Conservation (phyloP, 2,888 invertebrate species). For the Rhabditoides inermis region DNA sequence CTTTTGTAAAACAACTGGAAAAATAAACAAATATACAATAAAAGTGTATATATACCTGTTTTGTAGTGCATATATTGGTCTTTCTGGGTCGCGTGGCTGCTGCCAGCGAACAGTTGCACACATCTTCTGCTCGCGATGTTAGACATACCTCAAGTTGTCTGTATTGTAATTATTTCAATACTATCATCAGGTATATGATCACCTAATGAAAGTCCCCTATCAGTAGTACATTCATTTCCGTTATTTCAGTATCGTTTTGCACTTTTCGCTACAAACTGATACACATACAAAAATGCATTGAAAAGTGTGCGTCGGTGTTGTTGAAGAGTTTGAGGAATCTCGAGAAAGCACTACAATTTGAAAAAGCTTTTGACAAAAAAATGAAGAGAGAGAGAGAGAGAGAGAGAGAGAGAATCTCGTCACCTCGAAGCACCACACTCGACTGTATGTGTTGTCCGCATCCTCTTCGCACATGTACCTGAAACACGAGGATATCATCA, state of each 20-base stretch:
- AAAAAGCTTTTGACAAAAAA: too few relatives aligned
- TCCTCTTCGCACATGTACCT: constrained; percentile 29
- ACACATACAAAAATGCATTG: too few relatives aligned
- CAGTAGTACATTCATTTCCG: too few relatives aligned
- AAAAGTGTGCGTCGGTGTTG: neutral
- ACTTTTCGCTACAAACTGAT: too few relatives aligned
- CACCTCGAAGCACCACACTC: constrained; percentile 43
- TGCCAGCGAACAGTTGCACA: constrained; percentile 41
- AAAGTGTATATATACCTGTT: too few relatives aligned
- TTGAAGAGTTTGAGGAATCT: neutral
- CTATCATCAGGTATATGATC: neutral
- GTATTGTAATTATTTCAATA: neutral
- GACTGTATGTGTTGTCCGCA: constrained; percentile 27
- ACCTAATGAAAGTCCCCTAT: neutral
- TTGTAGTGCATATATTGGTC: constrained; percentile 34
- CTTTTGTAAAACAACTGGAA: too few relatives aligned
- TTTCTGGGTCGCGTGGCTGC: constrained; percentile 27
- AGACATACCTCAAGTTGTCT: constrained; percentile 37
- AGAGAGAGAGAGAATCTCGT: too few relatives aligned
- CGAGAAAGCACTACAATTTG: too few relatives aligned
- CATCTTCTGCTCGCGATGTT: constrained; percentile 24
- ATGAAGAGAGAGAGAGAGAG: too few relatives aligned
- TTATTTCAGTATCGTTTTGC: too few relatives aligned
- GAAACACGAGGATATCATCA: too few relatives aligned
- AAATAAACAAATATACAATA: too few relatives aligned